phyloP scores from a whole-genome alignment of 1,140 invertebrate species.

The Drosophila gunungcola region DNA sequence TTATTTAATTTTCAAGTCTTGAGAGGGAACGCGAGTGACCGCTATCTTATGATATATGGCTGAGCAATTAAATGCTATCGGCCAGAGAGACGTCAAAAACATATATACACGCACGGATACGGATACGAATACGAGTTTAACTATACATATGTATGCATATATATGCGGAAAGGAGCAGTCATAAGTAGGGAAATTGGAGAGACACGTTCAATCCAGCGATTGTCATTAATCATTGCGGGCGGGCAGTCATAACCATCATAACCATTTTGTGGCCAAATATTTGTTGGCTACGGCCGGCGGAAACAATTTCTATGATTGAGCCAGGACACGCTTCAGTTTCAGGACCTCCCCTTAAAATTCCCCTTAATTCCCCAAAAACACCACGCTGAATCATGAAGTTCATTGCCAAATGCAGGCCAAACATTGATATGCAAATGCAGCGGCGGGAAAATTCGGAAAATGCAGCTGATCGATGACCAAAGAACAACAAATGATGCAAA shows the following conservation, averaged over 20 bases:
- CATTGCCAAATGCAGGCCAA: conserved; percentile 49
- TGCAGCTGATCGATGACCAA: conserved; percentile 31
- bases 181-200: conserved; percentile 44
- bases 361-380: conserved; percentile 1
- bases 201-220: conserved; percentile 60
- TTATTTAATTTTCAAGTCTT: conserved; percentile 67
- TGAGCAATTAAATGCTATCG: conserved; percentile 78
- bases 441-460: conserved; percentile 1
- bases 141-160: neutral
- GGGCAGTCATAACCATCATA: conserved; percentile 59
- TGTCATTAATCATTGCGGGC: conserved; percentile 76
- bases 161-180: conserved; percentile 5
- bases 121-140: neutral
- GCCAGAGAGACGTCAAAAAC: conserved; percentile 61
- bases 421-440: conserved; percentile 19
- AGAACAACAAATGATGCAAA: neutral
- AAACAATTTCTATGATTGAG: conserved; percentile 50
- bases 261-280: conserved; percentile 79
- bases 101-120: conserved; percentile 2
- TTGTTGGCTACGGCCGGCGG: conserved; percentile 48
- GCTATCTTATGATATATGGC: conserved; percentile 81
- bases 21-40: conserved; percentile 13
- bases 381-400: conserved; percentile 38
- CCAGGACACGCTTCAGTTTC: conserved; percentile 31
- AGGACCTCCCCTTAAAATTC: neutral